Percentiles rank a stretch among this genome's conserved stretches.
Conservation (phyloP, 2,888 invertebrate species). For the Petrolisthes cinctipes region DNA sequence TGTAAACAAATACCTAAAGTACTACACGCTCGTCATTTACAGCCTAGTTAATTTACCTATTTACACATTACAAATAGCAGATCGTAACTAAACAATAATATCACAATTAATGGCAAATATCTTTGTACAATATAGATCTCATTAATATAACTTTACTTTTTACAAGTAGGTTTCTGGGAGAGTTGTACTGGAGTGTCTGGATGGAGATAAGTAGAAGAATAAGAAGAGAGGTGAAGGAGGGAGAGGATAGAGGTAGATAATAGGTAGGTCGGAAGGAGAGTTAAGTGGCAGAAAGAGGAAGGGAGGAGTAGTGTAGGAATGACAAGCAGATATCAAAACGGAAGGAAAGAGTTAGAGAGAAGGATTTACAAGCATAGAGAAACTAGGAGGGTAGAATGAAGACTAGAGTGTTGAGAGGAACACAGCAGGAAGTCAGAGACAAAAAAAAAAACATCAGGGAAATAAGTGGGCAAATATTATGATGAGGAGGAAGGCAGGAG, state of each 20-base stretch:
- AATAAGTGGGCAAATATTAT: not conserved
- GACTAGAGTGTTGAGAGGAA: not conserved
- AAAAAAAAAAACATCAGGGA: not conserved
- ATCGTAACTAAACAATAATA: slow-evolving; percentile 43
- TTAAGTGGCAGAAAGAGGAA: not conserved
- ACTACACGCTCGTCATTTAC: slow-evolving; percentile 5
- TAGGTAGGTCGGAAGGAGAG: not conserved
- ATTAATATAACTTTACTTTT: slow-evolving; percentile 21
- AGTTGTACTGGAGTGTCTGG: not conserved
- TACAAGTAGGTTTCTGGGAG: not conserved
- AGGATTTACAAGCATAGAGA: not conserved
- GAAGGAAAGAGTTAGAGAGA: too few relatives aligned
- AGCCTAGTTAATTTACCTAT: slow-evolving; percentile 27
- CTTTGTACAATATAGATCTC: slow-evolving; percentile 40
- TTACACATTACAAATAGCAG: slow-evolving; percentile 19
- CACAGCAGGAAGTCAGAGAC: not conserved
- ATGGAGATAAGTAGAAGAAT: not conserved
- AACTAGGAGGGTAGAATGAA: not conserved
- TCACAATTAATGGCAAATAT: slow-evolving; percentile 49
- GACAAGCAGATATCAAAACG: not conserved
- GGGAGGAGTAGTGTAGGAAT: not conserved
- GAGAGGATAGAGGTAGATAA: not conserved
- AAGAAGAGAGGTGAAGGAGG: not conserved
- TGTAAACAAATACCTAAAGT: slow-evolving; percentile 18
- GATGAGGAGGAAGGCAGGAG: not conserved